Percentiles rank a stretch among this genome's conserved stretches.
Conservation (phyloP, 2,888 invertebrate species). For the Nasonovia ribisnigri region DNA sequence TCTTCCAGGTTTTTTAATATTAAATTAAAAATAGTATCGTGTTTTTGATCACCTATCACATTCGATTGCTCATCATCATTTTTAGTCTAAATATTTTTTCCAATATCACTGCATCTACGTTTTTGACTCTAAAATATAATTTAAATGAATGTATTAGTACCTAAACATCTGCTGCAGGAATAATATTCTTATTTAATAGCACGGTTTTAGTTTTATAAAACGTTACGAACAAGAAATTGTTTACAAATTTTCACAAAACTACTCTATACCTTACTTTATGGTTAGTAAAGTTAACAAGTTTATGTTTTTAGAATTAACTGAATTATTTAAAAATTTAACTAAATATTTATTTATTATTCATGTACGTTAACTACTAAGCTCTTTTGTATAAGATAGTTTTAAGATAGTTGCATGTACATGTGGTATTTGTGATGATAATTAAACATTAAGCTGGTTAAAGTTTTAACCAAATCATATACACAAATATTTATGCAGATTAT, state of each 20-base stretch:
- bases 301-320: not conserved
- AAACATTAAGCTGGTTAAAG: not conserved
- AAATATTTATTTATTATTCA: constrained; percentile 17
- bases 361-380: not conserved
- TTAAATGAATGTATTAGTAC: not conserved
- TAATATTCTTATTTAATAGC: not conserved
- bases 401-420: not conserved
- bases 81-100: not conserved
- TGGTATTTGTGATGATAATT: not conserved
- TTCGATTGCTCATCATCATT: not conserved
- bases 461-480: not conserved
- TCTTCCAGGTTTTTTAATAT: not conserved
- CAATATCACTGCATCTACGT: not conserved
- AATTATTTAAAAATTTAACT: not conserved
- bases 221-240: not conserved
- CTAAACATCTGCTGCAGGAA: not conserved
- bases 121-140: not conserved
- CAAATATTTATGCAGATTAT: constrained; percentile 1
- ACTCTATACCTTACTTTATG: not conserved
- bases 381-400: not conserved
- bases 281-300: not conserved
- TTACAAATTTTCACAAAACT: not conserved
- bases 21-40: not conserved
- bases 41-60: not conserved
- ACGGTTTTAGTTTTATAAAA: not conserved